Evolutionary conservation across 2,797 vertebrate genomes (phyloP), one percentile per base, ranked within the genome.

Genomic region (Dicrostonyx torquatus): DNA sequence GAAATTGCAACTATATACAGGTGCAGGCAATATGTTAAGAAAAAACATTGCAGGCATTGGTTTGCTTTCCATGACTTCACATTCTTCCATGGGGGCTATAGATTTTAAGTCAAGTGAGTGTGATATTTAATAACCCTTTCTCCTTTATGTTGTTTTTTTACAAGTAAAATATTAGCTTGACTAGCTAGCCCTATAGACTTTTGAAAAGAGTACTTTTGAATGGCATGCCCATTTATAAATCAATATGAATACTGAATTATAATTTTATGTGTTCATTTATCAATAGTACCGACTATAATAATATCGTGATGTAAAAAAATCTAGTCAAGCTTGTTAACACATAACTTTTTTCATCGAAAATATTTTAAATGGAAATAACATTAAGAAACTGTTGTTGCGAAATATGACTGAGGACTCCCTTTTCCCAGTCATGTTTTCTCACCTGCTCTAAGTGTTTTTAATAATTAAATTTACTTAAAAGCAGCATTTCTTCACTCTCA

Each of bases 1-100:
- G 93, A 97, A 94, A 96, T 97, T 91, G 72, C 90, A 96, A 40
- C 97, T 96, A 93, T 87, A 83, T 96, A 95, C 96, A 97, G 97
- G 95, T 97, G 95, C 94, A 92, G 76, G 93, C 95, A 97, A 95
- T 97, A 95, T 85, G 92, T 92, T 94, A 95, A 97, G 83, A 43
- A 96, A 96, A 96, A 96, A 92, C 87, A 95, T 58, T 87, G 60
- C 92, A 89, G 82, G 92, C 83, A 15, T 89, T 82, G 50, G 72
- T 94, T 95, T 91, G 91, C 88, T 97, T 97, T 97, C 78, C 66
- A 86, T 62, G 87, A 79, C 94, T 96, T 96, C 89, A 85, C 37
- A 7, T 93, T 92, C 90, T 93, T 96, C 96, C 95, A 85, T 22
- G 55, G 96, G 78, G 73, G 40, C 88, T 96, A 93, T 96, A 96